Evolutionary conservation across 2,113 vertebrate genomes (phyloP).

Genomic region (Patagioenas fasciata): DNA sequence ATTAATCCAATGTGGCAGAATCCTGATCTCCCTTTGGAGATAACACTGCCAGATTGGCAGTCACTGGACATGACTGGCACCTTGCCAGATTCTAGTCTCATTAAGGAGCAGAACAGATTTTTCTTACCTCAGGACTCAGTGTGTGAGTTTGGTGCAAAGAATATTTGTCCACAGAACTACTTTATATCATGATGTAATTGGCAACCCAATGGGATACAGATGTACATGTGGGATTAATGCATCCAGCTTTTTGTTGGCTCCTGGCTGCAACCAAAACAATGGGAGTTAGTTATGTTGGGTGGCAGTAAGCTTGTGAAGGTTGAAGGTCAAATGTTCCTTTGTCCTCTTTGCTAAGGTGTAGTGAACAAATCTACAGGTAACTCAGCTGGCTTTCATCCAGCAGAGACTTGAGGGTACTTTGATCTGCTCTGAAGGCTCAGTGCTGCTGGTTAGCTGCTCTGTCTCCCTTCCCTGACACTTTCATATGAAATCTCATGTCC

Average conservation of each 20-base stretch:
- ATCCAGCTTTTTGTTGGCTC: neutral
- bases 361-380: neutral
- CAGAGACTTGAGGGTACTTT: neutral
- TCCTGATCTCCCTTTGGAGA: neutral
- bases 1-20: neutral
- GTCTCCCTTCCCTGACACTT: neutral
- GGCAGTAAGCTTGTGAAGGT: neutral
- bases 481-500: neutral
- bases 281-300: neutral
- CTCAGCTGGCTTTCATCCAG: neutral
- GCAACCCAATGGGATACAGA: neutral
- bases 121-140: neutral
- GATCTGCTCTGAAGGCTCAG: neutral
- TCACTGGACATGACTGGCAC: neutral
- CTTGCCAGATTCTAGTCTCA: neutral
- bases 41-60: neutral
- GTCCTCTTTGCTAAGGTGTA: neutral
- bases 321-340: neutral
- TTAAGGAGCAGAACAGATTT: slow-evolving; percentile 37
- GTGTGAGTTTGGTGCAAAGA: neutral
- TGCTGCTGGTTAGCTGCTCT: neutral
- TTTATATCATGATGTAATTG: neutral
- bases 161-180: neutral
- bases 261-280: neutral
- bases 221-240: neutral